These are phyloP conservation scores for Euglossa dilemma DNA, from an alignment of 1,140 invertebrate genomes.

Conservation along the genomic window DNA sequence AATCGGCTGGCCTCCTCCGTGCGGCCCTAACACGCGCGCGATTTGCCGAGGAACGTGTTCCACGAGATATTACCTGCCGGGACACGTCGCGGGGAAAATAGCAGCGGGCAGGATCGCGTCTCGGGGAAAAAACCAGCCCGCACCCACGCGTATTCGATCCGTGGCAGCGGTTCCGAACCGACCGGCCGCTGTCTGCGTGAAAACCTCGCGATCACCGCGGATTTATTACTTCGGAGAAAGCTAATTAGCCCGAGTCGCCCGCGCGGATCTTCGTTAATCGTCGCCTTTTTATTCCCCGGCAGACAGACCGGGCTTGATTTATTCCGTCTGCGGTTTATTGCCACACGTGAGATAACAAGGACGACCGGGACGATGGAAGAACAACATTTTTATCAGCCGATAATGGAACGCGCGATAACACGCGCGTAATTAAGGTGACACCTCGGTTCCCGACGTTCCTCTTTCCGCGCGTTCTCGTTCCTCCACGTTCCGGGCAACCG, in stretches of 20 bases:
- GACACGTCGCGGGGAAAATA: neutral
- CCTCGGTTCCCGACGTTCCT: neutral
- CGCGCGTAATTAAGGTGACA: neutral
- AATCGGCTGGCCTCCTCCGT: neutral
- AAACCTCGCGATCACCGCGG: neutral
- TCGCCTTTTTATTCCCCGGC: neutral
- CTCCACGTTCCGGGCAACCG: too few species aligned
- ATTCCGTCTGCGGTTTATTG: neutral
- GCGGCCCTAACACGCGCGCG: too few species aligned
- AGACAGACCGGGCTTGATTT: neutral
- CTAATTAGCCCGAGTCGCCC: slow-evolving; percentile 37
- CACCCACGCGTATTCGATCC: too few species aligned
- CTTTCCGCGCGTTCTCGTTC: neutral
- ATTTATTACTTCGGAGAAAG: slow-evolving; percentile 36
- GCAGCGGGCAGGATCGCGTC: neutral
- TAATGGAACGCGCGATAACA: neutral
- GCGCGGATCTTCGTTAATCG: slow-evolving; percentile 34
- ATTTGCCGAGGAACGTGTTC: slow-evolving; percentile 5
- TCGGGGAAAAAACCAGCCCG: neutral
- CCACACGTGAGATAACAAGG: neutral
- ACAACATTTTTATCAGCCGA: neutral
- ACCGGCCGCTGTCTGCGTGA: too few species aligned
- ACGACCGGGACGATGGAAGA: neutral
- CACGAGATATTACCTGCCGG: slow-evolving; percentile 17
- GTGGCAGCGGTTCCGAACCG: too few species aligned